phyloP scores from a whole-genome alignment of 2,797 vertebrate species.

The Danio choprae region DNA sequence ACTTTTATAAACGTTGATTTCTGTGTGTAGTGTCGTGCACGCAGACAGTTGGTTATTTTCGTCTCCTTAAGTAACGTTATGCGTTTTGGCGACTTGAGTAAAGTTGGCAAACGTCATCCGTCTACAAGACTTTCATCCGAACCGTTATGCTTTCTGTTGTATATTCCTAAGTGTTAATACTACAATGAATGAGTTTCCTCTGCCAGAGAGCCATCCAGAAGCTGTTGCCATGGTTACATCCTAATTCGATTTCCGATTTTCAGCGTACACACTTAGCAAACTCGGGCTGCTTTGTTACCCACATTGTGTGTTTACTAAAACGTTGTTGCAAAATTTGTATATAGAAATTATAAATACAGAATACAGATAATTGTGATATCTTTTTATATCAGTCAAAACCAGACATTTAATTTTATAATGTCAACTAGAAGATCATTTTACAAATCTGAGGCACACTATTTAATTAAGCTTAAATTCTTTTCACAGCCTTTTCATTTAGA shows the following conservation, averaged over 20 bases:
- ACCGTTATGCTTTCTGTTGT: neutral
- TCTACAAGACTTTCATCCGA: neutral
- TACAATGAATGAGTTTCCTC: neutral
- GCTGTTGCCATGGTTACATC: neutral
- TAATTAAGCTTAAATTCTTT: no score
- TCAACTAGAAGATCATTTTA: no score
- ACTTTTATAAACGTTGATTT: neutral
- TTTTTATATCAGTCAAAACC: no score
- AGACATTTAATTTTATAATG: no score
- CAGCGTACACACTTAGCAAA: neutral
- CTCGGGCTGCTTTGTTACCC: neutral
- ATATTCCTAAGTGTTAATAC: neutral
- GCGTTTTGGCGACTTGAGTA: neutral
- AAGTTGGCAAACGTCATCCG: neutral
- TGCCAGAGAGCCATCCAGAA: neutral
- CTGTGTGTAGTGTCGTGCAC: neutral
- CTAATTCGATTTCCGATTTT: neutral
- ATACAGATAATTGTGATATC: no score
- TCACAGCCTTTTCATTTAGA: no score
- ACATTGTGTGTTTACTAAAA: neutral
- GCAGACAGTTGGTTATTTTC: neutral
- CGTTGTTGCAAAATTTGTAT: neutral
- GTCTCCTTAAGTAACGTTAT: neutral
- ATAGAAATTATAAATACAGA: neutral
- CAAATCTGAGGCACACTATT: no score